A percentile compares a stretch with the other conserved stretches of the same genome.
phyloP scores from a whole-genome alignment of 2,113 vertebrate species.

The Calidris pygmaea region DNA sequence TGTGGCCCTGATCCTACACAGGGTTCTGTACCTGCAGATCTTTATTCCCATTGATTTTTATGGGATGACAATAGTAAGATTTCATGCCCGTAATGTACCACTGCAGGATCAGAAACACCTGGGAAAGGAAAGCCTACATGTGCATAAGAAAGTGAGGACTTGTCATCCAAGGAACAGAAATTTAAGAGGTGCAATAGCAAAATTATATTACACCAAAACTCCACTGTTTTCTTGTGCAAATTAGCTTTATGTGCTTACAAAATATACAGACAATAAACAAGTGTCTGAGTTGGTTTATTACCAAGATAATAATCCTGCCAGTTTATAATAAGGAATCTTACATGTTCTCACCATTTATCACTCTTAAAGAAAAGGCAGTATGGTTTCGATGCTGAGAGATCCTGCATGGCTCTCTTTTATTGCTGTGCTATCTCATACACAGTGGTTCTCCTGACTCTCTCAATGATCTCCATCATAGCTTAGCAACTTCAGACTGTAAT shows the following conservation, averaged over 20 bases:
- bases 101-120: background rate
- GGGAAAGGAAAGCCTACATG: background rate
- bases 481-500: background rate
- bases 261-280: background rate
- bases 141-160: background rate
- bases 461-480: background rate
- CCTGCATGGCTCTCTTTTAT: background rate
- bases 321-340: background rate
- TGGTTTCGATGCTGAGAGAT: background rate
- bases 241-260: background rate
- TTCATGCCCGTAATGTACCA: background rate
- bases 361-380: background rate
- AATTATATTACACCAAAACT: background rate
- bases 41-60: background rate
- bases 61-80: background rate
- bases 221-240: background rate
- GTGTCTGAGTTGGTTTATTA: background rate
- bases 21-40: background rate
- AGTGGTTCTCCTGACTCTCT: background rate
- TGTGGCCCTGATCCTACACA: background rate
- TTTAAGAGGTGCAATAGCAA: background rate
- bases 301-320: background rate
- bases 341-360: background rate
- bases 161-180: background rate
- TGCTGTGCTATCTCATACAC: background rate